These are phyloP conservation scores for Anableps anableps DNA, from an alignment of 2,797 vertebrate species.

Conservation along the genomic window DNA sequence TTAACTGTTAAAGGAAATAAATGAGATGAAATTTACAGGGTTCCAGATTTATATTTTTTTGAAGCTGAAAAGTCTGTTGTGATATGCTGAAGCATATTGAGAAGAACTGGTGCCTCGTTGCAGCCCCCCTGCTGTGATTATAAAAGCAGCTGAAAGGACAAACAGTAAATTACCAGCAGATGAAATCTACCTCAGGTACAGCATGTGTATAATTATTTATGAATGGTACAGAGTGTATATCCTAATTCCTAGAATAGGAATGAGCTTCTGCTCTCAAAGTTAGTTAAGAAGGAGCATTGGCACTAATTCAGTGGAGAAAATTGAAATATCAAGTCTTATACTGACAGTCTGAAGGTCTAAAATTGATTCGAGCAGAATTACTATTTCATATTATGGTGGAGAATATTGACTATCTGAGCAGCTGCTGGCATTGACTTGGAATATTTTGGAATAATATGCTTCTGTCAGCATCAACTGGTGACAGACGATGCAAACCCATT, in stretches of 20 bases:
- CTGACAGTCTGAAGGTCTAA: conserved; percentile 32
- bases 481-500: neutral
- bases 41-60: neutral
- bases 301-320: conserved; percentile 30
- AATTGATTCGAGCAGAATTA: conserved; percentile 41
- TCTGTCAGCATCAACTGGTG: neutral
- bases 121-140: neutral
- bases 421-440: conserved; percentile 3
- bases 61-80: neutral
- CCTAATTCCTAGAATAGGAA: conserved; percentile 12
- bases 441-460: conserved; percentile 14
- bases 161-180: conserved; percentile 12
- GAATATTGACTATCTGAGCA: conserved; percentile 24
- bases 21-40: neutral
- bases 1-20: neutral
- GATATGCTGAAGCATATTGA: neutral
- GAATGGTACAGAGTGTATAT: conserved; percentile 24
- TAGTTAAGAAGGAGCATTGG: conserved; percentile 30
- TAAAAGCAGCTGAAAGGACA: conserved; percentile 29
- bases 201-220: conserved; percentile 43
- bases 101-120: neutral
- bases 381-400: neutral
- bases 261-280: conserved; percentile 30
- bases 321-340: conserved; percentile 32
- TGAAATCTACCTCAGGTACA: conserved; percentile 12